Conservation (phyloP, 2,113 vertebrate genomes). For the Saguinus midas region DNA sequence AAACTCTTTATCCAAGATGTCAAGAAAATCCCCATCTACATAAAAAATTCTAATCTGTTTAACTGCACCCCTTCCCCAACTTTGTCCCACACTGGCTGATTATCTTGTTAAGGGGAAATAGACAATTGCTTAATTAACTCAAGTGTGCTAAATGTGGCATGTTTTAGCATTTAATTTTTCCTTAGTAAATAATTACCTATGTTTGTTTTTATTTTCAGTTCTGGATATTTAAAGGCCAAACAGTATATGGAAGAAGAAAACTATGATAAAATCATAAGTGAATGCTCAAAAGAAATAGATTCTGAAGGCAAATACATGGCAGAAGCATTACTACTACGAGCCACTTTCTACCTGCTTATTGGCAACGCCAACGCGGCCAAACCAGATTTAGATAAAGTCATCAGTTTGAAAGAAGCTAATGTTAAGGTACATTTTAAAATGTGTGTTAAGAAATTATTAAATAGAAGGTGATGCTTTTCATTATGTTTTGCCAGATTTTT, state of each 20-base stretch:
- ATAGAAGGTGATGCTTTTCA: background rate
- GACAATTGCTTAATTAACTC: background rate
- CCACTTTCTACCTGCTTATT: constrained; percentile 98
- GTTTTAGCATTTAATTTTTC: constrained; percentile 17
- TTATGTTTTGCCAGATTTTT: background rate
- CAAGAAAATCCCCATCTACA: background rate
- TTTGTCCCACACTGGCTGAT: background rate
- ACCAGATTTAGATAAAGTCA: constrained; percentile 96
- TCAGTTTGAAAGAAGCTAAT: constrained; percentile 94
- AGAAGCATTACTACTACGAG: constrained; percentile 95
- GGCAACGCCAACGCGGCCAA: constrained; percentile 95
- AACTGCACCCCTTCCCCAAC: background rate
- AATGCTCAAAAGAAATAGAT: constrained; percentile 98
- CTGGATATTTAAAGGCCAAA: constrained; percentile 97
- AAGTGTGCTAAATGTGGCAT: background rate
- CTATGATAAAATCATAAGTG: constrained; percentile 99
- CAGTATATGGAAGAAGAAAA: constrained; percentile 99
- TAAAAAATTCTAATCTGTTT: background rate
- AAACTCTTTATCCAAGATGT: background rate
- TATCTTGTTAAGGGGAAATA: background rate
- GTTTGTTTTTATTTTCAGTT: constrained; percentile 84
- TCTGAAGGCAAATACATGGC: constrained; percentile 92
- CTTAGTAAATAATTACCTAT: constrained; percentile 16
- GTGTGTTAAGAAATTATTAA: background rate
- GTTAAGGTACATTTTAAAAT: constrained; percentile 90